Percentiles rank a stretch among this genome's conserved stretches.
These are phyloP conservation scores for Lutraria rhynchaena DNA, from an alignment of 1,140 invertebrate genomes.

Conservation along the genomic window DNA sequence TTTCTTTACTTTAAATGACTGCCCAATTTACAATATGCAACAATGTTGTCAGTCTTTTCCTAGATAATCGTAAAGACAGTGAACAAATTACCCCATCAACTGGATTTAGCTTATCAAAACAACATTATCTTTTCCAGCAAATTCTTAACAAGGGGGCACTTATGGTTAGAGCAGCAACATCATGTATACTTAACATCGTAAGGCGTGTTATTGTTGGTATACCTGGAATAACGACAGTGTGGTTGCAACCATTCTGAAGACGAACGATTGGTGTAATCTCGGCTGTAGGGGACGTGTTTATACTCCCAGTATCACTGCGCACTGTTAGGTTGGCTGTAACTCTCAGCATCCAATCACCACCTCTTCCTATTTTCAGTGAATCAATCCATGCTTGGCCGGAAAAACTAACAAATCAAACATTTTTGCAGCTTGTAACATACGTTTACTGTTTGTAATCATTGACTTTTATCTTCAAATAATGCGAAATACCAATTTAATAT, in stretches of 20 bases:
- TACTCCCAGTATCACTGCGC: neutral
- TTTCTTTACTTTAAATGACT: no score
- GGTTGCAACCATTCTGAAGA: constrained; percentile 16
- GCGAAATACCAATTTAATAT: neutral
- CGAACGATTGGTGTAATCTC: neutral
- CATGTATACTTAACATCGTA: no score
- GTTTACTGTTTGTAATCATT: neutral
- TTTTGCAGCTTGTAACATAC: neutral
- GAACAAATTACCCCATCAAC: no score
- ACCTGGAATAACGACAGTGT: constrained; percentile 36
- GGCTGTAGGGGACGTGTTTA: constrained; percentile 31
- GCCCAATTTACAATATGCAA: no score
- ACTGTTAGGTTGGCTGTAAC: constrained; percentile 16
- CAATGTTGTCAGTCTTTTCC: no score
- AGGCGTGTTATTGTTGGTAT: no score
- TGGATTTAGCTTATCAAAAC: no score
- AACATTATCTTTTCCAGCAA: no score
- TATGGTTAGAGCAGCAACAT: no score
- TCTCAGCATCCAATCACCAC: constrained; percentile 30
- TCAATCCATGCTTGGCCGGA: neutral
- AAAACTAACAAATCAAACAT: constrained; percentile 3
- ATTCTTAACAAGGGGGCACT: no score
- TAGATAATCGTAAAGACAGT: no score
- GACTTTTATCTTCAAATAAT: neutral
- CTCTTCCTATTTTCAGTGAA: neutral